Base-by-base conservation (phyloP, 2,888 invertebrate species). In the Drosophila silvestris region DNA sequence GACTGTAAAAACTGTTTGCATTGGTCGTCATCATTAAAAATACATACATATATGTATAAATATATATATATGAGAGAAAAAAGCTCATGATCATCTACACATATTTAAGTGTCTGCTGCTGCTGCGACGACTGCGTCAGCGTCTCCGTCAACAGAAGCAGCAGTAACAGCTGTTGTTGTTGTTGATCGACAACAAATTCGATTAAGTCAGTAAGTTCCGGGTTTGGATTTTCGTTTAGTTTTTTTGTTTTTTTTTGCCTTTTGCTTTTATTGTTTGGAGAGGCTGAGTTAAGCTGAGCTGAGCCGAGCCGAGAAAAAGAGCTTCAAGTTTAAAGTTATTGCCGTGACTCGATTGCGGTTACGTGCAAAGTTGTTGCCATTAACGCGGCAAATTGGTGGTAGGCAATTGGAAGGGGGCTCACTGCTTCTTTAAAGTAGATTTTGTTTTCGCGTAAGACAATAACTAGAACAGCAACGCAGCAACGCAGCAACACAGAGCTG, bases 111-210 rank as follows among this genome's bases (percentile, higher is more conserved):
- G 44, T 56, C 39, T 72, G 57, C 33, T 77, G 57, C 33, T 77
- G 64, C 50, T 67, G 60, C 74, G 85, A 52, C 74, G 87, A 70
- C 73, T 53, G 56, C 68, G 74, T 53, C 72, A 35, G 39, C 79
- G 61, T 19, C 66, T 58, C 64, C 84, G 60, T 30, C 58, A 52
- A 50, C 72, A 41, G 71, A 65, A 39, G 47, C 61, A 37, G 62
- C 72, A 59, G 70, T 67, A 52, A 63, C 54, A 65, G 68, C 30
- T 71, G 41, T 63, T 75, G 63, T 39, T 78, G 54, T 57, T 69
- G 77, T 63, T 87, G 88, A 90, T 90, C 88, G 85, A 70, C 82
- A 87, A 88, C 89, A 83, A 85, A 85, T 87, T 87, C 89, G 90
- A 90, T 90, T 90, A 90, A 84, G 80, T 85, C 64, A 64, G 73